Conservation (phyloP, 2,797 vertebrate species). For the Intellagama lesueurii region DNA sequence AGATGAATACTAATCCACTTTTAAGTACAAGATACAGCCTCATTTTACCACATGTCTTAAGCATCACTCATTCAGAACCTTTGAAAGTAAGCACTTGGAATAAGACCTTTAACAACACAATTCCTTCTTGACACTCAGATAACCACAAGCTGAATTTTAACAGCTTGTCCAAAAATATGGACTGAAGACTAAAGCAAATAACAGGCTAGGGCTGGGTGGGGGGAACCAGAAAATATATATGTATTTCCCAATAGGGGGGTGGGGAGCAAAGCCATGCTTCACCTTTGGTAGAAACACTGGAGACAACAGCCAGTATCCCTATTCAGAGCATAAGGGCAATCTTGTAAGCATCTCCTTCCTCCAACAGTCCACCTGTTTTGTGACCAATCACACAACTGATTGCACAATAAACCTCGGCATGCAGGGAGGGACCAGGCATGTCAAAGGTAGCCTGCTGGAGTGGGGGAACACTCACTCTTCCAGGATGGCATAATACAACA, state of each 20-base stretch:
- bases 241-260: neutral
- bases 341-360: too few relatives aligned
- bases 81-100: neutral
- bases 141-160: neutral
- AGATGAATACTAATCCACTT: constrained; percentile 36
- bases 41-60: constrained; percentile 20
- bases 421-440: too few relatives aligned
- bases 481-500: too few relatives aligned
- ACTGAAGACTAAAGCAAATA: neutral
- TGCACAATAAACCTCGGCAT: too few relatives aligned
- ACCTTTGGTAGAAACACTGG: neutral
- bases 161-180: neutral
- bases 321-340: too few relatives aligned
- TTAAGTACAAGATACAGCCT: constrained; percentile 10
- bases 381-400: neutral
- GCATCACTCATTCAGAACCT: neutral
- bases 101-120: neutral
- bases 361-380: neutral
- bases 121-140: neutral
- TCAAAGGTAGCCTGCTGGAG: too few relatives aligned
- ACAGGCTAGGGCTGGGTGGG: too few relatives aligned
- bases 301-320: neutral
- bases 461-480: too few relatives aligned
- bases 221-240: neutral
- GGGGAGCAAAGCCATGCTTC: neutral